A percentile compares a stretch with the other conserved stretches of the same genome.
phyloP scores from a whole-genome alignment of 2,797 vertebrate genomes.

The Sciurus vulgaris region DNA sequence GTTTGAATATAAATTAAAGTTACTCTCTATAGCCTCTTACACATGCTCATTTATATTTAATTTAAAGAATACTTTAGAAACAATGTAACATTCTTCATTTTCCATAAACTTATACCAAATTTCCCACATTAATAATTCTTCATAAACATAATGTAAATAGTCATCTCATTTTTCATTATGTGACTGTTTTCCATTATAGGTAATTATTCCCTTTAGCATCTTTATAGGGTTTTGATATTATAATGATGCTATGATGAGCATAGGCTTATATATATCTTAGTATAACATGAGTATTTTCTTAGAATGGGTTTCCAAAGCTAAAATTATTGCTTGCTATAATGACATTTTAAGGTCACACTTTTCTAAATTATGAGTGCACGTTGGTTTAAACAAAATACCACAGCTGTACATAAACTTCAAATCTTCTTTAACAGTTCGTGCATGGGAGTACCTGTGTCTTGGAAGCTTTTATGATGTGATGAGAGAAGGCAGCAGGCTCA shows the following conservation, averaged over 20 bases:
- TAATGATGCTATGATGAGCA: not conserved
- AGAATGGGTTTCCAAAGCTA: not conserved
- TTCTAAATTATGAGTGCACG: conserved; percentile 48
- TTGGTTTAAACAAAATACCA: not conserved
- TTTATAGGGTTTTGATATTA: not conserved
- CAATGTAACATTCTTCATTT: not conserved
- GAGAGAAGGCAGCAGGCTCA: conserved; percentile 69
- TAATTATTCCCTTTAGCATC: conserved; percentile 7
- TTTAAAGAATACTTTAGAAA: conserved; percentile 26
- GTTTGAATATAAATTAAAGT: not conserved
- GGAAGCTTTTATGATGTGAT: conserved; percentile 79
- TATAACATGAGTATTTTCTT: conserved; percentile 17
- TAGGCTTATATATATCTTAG: not conserved
- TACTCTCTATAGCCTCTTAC: not conserved
- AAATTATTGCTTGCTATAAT: conserved; percentile 22
- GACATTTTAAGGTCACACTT: conserved; percentile 60
- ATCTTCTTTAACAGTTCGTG: conserved; percentile 63
- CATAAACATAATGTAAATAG: not conserved
- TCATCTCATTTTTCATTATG: not conserved
- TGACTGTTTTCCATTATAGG: not conserved
- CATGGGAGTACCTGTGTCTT: conserved; percentile 50
- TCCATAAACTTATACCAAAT: not conserved
- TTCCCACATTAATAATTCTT: conserved; percentile 10
- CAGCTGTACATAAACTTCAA: conserved; percentile 46
- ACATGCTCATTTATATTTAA: conserved; percentile 20